Evolutionary conservation across 2,888 invertebrate genomes (phyloP), one percentile per base, ranked within the genome.

Genomic region (Cosmorhoe ocellata): DNA sequence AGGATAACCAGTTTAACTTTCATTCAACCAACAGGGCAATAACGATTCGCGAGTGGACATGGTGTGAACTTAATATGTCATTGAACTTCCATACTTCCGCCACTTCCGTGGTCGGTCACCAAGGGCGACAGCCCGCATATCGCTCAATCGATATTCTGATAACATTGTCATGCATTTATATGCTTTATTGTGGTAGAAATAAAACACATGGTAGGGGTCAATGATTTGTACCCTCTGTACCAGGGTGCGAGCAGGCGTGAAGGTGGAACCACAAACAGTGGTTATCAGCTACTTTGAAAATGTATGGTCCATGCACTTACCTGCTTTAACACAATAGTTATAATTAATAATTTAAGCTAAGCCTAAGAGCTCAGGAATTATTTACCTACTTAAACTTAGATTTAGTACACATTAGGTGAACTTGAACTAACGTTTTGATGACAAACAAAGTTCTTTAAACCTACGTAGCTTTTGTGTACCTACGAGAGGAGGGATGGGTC

Each of bases 131-230:
- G 30, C 55, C 56, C 50, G 58, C 58, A 51, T 51, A 64, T 60
- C 58, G 50, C 53, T 56, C 51, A 70, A 74, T 74, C 73, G 65
- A 76, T 76, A 68, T 43, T 52, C 63, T 61, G 69, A 70, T 67
- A 68, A 64, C 57, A 18, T 13, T 40, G 37, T 18, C 38, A 59
- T 9, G 42, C 50, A 13, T 62, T 44, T 62, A 13, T 64, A 14
- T 47, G 40, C 61, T 43, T 48, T 66, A 59, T 14, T 0, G 0
- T 0, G 0, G 11, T 10, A 0, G 0, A 0, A 0, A 41, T 52
- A 59, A 14, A 43, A n/a, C 7, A 39, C 26, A 18, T 34, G 18
- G 7, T 24, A 1, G 14, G 1, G 10, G 10, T 39, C 39, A 38
- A 47, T 47, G 51, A 42, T 56, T 53, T 40, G 54, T 40, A 65